Conservation (phyloP, 2,797 vertebrate species). For the Potorous gilbertii region DNA sequence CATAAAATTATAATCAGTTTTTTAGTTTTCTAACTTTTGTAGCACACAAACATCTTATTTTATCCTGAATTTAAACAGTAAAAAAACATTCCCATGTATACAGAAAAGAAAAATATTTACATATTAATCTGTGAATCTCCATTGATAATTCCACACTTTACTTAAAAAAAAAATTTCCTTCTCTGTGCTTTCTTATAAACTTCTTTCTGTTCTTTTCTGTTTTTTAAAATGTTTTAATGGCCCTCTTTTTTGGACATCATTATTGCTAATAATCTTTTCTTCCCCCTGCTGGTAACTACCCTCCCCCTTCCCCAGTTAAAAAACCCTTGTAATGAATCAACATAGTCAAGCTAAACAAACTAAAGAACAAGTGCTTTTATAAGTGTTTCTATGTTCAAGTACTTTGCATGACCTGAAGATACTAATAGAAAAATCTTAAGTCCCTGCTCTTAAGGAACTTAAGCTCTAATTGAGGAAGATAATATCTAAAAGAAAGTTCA, state of each 20-base stretch:
- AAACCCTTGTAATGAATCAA: neutral
- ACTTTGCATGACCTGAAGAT: neutral
- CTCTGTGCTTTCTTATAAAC: neutral
- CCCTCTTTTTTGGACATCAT: neutral
- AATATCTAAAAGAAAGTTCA: neutral
- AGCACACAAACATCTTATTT: constrained; percentile 27
- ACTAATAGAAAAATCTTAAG: neutral
- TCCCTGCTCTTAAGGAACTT: neutral
- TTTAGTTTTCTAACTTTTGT: constrained; percentile 49
- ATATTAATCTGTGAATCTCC: neutral
- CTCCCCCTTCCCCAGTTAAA: neutral
- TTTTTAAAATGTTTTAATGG: neutral
- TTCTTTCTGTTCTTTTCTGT: neutral
- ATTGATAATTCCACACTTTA: neutral
- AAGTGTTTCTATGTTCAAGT: neutral
- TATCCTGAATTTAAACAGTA: neutral
- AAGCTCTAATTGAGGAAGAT: neutral
- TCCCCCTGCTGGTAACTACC: neutral
- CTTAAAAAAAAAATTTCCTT: neutral
- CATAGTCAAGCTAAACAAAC: neutral
- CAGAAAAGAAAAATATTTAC: neutral
- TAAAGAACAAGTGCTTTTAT: neutral
- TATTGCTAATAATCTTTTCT: neutral
- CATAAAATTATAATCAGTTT: constrained; percentile 54
- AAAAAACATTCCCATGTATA: neutral